Base-by-base conservation (phyloP, 2,113 vertebrate species). In the Gambusia affinis region DNA sequence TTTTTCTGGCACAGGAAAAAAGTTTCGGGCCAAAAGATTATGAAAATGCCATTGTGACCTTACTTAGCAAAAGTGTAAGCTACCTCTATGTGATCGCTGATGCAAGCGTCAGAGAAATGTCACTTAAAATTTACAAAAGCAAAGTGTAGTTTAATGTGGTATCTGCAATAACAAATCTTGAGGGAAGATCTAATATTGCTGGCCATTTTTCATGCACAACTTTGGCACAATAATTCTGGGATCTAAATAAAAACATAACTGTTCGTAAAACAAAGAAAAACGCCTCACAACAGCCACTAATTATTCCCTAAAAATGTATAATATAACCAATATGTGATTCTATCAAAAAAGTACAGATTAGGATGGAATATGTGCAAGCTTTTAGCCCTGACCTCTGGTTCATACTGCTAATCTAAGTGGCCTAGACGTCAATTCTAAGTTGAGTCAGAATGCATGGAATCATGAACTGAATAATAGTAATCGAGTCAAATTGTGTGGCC, bases 1-100 rank as follows among this genome's bases (percentile, higher is more conserved):
- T 71, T 39, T 71, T 61, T 28, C 27, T 70, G 60, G 44, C 70
- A 65, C 2, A 30, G 35, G 47, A 37, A 37, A 37, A 76, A 65
- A 72, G 70, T 64, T 29, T 72, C 67, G 22, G 61, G 39, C 64
- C 27, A 15, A 29, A 17, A 64, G 0, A 57, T 24, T 57, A 47
- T 47, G 14, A 47, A 47, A 47, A 47, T 4, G 0, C 17, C 17
- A 47, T 47, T 47, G 44, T 47, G 44, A 47, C 17, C 19, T 17
- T 47, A 47, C 44, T 47, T 42, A 8, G 42, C 28, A 31, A 30
- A 30, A 68, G 28, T 5, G 8, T 12, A 3, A 11, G 14, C 29
- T 14, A 19, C 33, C 31, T 33, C 15, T 65, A 11, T 28, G 57
- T 51, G 6, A 12, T 68, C 54, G 42, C 33, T 35, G 17, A 29